A percentile compares a stretch with the other conserved stretches of the same genome.
Evolutionary conservation across 2,888 invertebrate genomes (phyloP).

Genomic region (Cyrtodaria siliqua): DNA sequence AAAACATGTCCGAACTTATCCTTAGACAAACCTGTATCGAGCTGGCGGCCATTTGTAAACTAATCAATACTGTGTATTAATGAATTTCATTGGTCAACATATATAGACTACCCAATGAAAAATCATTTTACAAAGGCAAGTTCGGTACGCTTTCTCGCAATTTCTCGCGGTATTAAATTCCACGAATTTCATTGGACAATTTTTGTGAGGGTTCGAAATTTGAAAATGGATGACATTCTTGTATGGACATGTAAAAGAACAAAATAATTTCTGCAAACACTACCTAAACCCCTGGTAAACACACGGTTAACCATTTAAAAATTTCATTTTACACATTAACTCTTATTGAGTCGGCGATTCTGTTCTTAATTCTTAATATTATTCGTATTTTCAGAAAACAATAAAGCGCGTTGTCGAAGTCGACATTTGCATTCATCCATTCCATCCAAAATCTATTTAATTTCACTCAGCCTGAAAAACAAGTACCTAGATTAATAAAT

Average conservation of each 20-base stretch:
- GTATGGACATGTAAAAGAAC: slow-evolving; percentile 60
- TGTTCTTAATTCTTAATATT: no score
- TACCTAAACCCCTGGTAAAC: neutral
- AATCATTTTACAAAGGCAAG: slow-evolving; percentile 11
- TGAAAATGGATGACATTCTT: slow-evolving; percentile 72
- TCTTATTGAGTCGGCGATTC: no score
- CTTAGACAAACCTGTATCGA: slow-evolving; percentile 6
- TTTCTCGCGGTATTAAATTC: slow-evolving; percentile 50
- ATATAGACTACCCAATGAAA: slow-evolving; percentile 51
- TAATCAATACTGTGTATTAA: slow-evolving; percentile 27
- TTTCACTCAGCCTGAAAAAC: no score
- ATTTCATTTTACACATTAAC: no score
- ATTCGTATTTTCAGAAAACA: no score
- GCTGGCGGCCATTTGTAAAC: slow-evolving; percentile 66
- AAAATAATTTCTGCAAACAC: neutral
- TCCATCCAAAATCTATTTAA: no score
- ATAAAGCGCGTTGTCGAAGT: no score
- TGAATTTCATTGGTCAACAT: slow-evolving; percentile 50
- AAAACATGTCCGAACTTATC: slow-evolving; percentile 65
- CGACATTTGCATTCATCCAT: no score
- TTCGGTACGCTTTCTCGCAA: slow-evolving; percentile 7
- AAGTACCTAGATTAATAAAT: no score
- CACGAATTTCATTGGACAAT: slow-evolving; percentile 67
- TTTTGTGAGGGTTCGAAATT: slow-evolving; percentile 69
- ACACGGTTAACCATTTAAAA: no score